These are phyloP conservation scores for Sylvilagus bachmani DNA, from an alignment of 2,113 vertebrate genomes.

Conservation along the genomic window DNA sequence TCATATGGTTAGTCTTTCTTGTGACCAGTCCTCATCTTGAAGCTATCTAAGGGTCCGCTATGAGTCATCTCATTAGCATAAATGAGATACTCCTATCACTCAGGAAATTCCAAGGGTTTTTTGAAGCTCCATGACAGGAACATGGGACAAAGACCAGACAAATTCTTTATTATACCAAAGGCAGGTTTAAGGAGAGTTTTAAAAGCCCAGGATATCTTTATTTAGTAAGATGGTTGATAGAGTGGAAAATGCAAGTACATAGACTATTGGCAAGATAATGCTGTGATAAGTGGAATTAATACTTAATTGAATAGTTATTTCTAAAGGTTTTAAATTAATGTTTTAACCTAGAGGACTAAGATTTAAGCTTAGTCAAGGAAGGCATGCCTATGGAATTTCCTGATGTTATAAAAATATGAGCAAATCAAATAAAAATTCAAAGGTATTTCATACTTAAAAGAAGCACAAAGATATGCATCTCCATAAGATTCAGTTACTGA, in stretches of 20 bases:
- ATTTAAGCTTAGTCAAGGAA: slow-evolving; percentile 43
- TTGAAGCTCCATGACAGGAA: slow-evolving; percentile 20
- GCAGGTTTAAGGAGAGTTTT: not conserved
- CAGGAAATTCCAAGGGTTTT: slow-evolving; percentile 64
- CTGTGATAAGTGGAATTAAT: not conserved
- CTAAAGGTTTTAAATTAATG: not conserved
- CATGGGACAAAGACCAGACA: not conserved
- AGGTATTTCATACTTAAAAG: not conserved
- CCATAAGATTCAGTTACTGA: not conserved
- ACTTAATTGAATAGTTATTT: slow-evolving; percentile 32
- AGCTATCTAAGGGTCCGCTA: not conserved
- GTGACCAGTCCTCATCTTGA: not conserved
- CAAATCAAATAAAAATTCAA: not conserved
- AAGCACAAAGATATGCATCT: not conserved
- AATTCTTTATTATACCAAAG: slow-evolving; percentile 1
- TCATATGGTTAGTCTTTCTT: not conserved
- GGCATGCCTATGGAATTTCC: not conserved
- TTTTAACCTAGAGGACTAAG: not conserved
- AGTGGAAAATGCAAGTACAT: slow-evolving; percentile 34
- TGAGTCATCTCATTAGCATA: slow-evolving; percentile 30
- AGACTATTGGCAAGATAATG: not conserved
- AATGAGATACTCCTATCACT: slow-evolving; percentile 51
- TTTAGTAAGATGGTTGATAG: not conserved
- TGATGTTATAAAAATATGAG: not conserved
- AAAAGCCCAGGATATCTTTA: not conserved